Percentiles rank a stretch among this genome's conserved stretches.
Evolutionary conservation across 2,113 vertebrate species (phyloP).

Genomic region (Pelodiscus sinensis): DNA sequence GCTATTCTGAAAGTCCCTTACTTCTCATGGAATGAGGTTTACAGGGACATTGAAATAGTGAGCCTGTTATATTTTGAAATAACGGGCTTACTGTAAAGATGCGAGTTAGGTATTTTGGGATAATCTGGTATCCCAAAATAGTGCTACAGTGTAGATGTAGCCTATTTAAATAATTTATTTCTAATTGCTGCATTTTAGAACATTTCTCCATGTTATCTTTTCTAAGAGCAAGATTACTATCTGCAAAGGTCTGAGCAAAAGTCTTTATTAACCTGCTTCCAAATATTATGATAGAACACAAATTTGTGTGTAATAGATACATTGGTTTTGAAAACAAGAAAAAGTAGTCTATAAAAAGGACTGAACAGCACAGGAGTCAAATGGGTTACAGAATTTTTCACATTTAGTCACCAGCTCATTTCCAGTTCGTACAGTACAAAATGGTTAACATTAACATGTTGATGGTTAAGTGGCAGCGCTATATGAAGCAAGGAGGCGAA

Average conservation of each 20-base stretch:
- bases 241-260: neutral
- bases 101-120: too few relatives aligned
- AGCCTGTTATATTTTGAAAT: too few relatives aligned
- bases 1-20: too few relatives aligned
- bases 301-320: accelerated
- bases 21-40: too few relatives aligned
- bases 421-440: neutral
- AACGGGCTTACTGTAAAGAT: too few relatives aligned
- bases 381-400: neutral
- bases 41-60: too few relatives aligned
- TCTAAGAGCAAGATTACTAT: neutral
- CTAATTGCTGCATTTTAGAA: neutral
- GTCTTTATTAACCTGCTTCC: neutral
- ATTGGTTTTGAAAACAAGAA: neutral
- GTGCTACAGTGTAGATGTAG: neutral
- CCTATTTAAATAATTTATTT: conserved; percentile 31
- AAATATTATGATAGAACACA: neutral
- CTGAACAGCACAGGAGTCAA: neutral
- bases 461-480: neutral
- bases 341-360: neutral
- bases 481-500: neutral
- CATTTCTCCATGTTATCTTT: neutral
- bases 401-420: neutral
- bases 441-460: neutral
- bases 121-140: too few relatives aligned